These are phyloP conservation scores for Mastacembelus armatus DNA, from an alignment of 2,797 vertebrate genomes.

Conservation along the genomic window DNA sequence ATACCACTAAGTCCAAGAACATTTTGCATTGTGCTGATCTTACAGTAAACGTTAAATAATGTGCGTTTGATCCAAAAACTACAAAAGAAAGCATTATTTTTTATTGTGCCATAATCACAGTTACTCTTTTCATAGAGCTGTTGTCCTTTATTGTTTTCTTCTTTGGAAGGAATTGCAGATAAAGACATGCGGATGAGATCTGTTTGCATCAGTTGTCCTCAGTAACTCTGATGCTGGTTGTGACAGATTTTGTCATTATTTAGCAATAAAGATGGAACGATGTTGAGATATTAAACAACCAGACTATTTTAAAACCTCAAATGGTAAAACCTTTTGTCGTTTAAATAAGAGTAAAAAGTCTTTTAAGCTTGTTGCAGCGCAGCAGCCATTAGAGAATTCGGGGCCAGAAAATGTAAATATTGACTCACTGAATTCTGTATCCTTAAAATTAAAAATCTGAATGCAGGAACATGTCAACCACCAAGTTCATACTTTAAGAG, in stretches of 20 bases:
- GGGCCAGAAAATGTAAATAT: not conserved
- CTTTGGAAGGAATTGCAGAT: not conserved
- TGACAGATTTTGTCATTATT: not conserved
- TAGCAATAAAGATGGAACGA: not conserved
- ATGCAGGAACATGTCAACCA: not conserved
- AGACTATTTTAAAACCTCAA: not conserved
- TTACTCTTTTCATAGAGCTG: too few species aligned
- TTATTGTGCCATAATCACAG: too few species aligned
- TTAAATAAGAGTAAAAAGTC: not conserved
- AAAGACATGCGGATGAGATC: too few species aligned
- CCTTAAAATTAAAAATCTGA: not conserved
- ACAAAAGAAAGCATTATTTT: too few species aligned
- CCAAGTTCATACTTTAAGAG: not conserved
- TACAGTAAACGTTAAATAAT: too few species aligned
- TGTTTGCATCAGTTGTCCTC: too few species aligned
- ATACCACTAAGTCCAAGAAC: too few species aligned
- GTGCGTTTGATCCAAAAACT: too few species aligned
- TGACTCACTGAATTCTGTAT: not conserved
- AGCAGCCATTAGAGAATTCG: not conserved
- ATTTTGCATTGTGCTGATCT: too few species aligned
- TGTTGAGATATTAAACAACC: not conserved
- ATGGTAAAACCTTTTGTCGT: not conserved
- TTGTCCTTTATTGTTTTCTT: not conserved
- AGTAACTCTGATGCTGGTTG: not conserved
- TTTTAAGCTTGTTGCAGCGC: not conserved